These are phyloP conservation scores for Lasioglossum marginatum DNA, from an alignment of 2,888 invertebrate species.

Conservation along the genomic window DNA sequence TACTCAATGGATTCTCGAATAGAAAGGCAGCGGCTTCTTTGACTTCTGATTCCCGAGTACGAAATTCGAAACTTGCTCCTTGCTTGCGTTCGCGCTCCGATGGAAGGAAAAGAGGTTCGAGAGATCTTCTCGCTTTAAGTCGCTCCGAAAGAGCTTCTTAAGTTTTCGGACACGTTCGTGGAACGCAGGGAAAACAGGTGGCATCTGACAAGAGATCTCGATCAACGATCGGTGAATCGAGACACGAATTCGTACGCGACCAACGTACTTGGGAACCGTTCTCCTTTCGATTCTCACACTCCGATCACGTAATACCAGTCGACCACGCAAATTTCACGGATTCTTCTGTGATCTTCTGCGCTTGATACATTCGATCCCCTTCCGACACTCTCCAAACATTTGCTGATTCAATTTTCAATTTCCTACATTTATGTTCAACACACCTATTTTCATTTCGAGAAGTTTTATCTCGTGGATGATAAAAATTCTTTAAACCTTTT, in stretches of 20 bases:
- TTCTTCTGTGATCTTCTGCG: background rate
- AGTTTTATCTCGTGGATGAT: background rate
- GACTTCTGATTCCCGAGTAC: constrained; percentile 10
- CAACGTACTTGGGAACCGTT: constrained; percentile 51
- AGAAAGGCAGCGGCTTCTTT: constrained; percentile 10
- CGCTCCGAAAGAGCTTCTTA: background rate
- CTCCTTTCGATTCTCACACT: constrained; percentile 32
- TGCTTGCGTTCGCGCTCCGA: background rate
- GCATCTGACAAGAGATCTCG: constrained; percentile 38
- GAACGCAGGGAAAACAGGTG: constrained; percentile 11
- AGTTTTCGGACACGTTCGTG: constrained; percentile 30
- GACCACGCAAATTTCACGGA: constrained; percentile 39
- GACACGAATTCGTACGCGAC: constrained; percentile 39
- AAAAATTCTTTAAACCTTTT: background rate
- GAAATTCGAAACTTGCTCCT: constrained; percentile 22
- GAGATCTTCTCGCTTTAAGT: background rate
- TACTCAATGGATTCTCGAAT: background rate
- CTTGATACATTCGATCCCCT: background rate
- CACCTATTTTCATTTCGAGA: too few species aligned
- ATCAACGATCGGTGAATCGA: constrained; percentile 24
- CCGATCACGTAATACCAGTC: constrained; percentile 44
- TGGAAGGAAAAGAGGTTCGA: background rate
- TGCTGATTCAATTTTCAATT: background rate
- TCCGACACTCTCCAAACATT: background rate
- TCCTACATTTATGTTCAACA: too few species aligned